Conservation (phyloP, 2,888 invertebrate species). For the Orgyia antiqua region DNA sequence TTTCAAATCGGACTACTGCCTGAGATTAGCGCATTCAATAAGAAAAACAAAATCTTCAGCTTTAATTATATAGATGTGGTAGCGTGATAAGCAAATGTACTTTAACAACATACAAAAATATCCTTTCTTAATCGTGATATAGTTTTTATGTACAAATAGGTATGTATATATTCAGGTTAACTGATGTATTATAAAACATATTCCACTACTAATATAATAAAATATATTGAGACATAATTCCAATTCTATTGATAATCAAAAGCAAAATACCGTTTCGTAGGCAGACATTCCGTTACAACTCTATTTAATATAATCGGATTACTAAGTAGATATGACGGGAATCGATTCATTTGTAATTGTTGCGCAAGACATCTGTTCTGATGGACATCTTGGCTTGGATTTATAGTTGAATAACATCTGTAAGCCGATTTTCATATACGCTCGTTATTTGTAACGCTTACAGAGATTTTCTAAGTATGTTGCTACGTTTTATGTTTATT, state of each 20-base stretch:
- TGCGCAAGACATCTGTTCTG: conserved; percentile 43
- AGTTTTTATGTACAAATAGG: too few relatives aligned
- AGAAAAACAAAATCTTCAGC: not conserved
- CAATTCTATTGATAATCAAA: conserved; percentile 7
- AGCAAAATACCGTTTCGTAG: conserved; percentile 21
- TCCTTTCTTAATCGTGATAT: too few relatives aligned
- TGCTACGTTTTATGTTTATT: conserved; percentile 9
- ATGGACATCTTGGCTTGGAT: conserved; percentile 25
- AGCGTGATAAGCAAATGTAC: too few relatives aligned
- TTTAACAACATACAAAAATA: too few relatives aligned
- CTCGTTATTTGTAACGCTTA: conserved; percentile 43
- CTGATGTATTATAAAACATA: too few relatives aligned
- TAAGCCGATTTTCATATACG: conserved; percentile 51
- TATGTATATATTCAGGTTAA: too few relatives aligned
- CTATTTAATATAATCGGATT: conserved; percentile 68
- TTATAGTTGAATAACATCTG: conserved; percentile 40
- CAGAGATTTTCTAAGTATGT: conserved; percentile 16
- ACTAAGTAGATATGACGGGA: conserved; percentile 48
- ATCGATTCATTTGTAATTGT: conserved; percentile 53
- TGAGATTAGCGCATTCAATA: too few relatives aligned
- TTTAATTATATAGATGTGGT: too few relatives aligned
- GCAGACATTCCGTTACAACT: conserved; percentile 41
- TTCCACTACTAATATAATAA: too few relatives aligned
- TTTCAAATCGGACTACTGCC: too few relatives aligned
- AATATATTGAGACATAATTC: too few relatives aligned